These are phyloP conservation scores for Drosophila ambigua DNA, from an alignment of 1,140 invertebrate species.

Conservation along the genomic window DNA sequence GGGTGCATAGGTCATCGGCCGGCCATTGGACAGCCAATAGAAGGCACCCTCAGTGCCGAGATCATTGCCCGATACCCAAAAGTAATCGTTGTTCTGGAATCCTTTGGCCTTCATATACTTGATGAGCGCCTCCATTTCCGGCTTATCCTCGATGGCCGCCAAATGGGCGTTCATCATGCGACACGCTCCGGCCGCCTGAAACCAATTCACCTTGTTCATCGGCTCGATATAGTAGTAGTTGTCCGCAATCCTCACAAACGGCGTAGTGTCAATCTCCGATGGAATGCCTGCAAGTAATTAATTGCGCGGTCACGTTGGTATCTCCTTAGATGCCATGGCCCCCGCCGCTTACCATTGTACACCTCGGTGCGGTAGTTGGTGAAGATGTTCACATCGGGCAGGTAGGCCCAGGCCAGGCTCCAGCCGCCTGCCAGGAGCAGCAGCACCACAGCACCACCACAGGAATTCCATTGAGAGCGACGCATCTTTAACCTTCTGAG, in stretches of 20 bases:
- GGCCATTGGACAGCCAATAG: conserved; percentile 66
- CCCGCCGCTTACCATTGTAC: conserved; percentile 51
- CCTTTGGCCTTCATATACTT: conserved; percentile 66
- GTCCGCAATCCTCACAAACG: conserved; percentile 64
- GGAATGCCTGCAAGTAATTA: conserved; percentile 44
- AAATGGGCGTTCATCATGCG: conserved; percentile 71
- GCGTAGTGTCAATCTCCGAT: conserved; percentile 64
- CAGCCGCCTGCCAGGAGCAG: conserved; percentile 33
- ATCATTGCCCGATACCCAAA: conserved; percentile 71
- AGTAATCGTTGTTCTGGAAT: conserved; percentile 67
- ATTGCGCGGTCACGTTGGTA: no score
- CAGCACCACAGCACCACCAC: conserved; percentile 4
- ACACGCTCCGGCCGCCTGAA: conserved; percentile 67
- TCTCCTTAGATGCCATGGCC: no score
- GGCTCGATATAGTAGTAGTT: conserved; percentile 72
- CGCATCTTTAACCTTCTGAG: conserved; percentile 3
- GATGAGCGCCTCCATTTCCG: conserved; percentile 66
- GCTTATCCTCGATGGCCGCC: conserved; percentile 67
- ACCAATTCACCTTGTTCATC: conserved; percentile 71
- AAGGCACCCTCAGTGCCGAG: conserved; percentile 69
- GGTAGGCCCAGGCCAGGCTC: conserved; percentile 24
- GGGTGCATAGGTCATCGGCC: conserved; percentile 62
- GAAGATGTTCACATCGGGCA: conserved; percentile 69
- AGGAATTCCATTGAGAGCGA: not conserved
- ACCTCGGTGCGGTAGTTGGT: conserved; percentile 71